Conservation (phyloP, 1,140 invertebrate species). For the Parasteatoda tepidariorum region DNA sequence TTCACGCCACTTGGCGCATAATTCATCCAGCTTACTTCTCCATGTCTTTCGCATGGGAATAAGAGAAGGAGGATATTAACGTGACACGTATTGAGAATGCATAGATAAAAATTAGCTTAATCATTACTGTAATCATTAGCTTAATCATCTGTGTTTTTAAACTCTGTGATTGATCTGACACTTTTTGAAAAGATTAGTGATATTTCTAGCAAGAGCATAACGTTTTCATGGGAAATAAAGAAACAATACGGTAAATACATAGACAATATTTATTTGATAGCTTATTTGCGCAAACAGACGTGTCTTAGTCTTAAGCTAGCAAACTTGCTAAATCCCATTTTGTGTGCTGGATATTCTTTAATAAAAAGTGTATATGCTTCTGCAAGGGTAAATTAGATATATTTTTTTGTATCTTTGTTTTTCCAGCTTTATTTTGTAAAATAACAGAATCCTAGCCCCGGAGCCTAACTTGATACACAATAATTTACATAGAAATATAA, state of each 20-base stretch:
- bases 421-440: neutral
- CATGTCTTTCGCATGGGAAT: too few relatives aligned
- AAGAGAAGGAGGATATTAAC: too few relatives aligned
- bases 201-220: neutral
- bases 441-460: neutral
- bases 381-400: neutral
- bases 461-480: neutral
- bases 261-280: neutral
- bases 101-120: too few relatives aligned
- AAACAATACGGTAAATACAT: too few relatives aligned
- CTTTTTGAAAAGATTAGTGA: neutral
- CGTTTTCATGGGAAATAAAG: conserved; percentile 1
- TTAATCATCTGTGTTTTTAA: neutral
- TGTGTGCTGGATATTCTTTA: neutral
- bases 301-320: neutral
- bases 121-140: too few relatives aligned
- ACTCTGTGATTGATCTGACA: neutral
- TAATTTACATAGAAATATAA: neutral
- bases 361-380: neutral
- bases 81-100: too few relatives aligned
- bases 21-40: too few relatives aligned
- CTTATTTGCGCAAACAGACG: neutral
- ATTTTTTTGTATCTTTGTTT: conserved; percentile 14
- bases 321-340: conserved; percentile 19
- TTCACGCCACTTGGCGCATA: too few relatives aligned